Percentiles rank a stretch among this genome's conserved stretches.
Evolutionary conservation across 2,888 invertebrate genomes (phyloP).

Genomic region (Synergus umbraculus): DNA sequence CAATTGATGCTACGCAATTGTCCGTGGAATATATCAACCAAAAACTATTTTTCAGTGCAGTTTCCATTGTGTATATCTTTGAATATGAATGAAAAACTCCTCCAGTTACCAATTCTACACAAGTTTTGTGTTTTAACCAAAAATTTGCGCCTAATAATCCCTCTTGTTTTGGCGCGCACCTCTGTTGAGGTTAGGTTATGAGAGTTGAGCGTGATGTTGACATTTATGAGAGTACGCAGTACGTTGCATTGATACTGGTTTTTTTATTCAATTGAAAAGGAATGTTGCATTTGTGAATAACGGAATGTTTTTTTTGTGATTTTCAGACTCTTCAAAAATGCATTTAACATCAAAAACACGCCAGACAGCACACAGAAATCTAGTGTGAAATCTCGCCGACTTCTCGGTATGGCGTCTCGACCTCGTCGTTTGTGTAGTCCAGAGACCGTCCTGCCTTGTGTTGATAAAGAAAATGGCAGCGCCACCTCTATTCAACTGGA

Average conservation of each 20-base stretch:
- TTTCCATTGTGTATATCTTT: not conserved
- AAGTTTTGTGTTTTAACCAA: not conserved
- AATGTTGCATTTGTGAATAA: not conserved
- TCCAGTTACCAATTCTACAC: not conserved
- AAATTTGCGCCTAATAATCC: not conserved
- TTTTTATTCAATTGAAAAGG: not conserved
- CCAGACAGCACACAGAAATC: constrained; percentile 66
- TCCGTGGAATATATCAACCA: not conserved
- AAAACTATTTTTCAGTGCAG: not conserved
- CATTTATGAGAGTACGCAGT: constrained; percentile 6
- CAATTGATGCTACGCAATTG: not conserved
- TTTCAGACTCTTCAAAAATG: constrained; percentile 73
- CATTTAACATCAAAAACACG: constrained; percentile 70
- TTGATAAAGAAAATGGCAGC: constrained; percentile 69
- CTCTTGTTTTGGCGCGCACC: constrained; percentile 30
- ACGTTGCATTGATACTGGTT: not conserved
- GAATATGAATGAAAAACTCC: not conserved
- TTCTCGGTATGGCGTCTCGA: constrained; percentile 68
- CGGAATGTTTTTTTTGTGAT: not conserved
- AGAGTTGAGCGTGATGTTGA: not conserved
- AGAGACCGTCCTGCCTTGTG: constrained; percentile 61
- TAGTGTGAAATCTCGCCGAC: constrained; percentile 60
- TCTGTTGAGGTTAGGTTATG: constrained; percentile 38
- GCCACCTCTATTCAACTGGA: constrained; percentile 59
- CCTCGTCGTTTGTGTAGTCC: constrained; percentile 65